A percentile compares a stretch with the other conserved stretches of the same genome.
Evolutionary conservation across 2,113 vertebrate genomes (phyloP).

Genomic region (Malaclemys terrapin): DNA sequence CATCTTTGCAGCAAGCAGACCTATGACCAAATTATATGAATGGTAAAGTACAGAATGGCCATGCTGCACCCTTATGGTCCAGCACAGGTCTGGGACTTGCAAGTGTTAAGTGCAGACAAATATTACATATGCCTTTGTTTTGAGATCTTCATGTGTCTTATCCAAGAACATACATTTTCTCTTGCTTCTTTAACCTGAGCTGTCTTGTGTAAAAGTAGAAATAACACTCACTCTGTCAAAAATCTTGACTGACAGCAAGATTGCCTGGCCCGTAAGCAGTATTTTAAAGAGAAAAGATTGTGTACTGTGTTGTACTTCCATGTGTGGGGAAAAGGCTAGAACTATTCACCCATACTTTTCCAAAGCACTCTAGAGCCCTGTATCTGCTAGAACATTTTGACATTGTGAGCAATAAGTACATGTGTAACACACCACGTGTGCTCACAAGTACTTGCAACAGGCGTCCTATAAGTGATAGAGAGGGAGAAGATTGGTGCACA

Average conservation of each 20-base stretch:
- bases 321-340: not conserved
- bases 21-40: not conserved
- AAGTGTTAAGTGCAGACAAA: not conserved
- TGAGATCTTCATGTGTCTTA: not conserved
- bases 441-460: not conserved
- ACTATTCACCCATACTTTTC: not conserved
- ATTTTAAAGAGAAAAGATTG: not conserved
- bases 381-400: not conserved
- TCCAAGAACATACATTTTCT: not conserved
- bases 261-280: not conserved
- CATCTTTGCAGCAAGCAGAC: not conserved
- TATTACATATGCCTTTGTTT: not conserved
- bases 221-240: not conserved
- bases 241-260: not conserved
- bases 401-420: not conserved
- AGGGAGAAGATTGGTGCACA: not conserved
- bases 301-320: rapidly evolving
- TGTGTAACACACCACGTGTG: not conserved
- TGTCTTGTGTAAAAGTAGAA: not conserved
- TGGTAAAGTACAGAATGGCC: not conserved
- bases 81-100: not conserved
- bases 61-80: not conserved
- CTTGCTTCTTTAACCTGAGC: not conserved
- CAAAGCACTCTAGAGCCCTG: not conserved
- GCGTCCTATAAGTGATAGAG: not conserved